A percentile compares a stretch with the other conserved stretches of the same genome.
Conservation (phyloP, 2,888 invertebrate species). For the Dysmachus trigonus region DNA sequence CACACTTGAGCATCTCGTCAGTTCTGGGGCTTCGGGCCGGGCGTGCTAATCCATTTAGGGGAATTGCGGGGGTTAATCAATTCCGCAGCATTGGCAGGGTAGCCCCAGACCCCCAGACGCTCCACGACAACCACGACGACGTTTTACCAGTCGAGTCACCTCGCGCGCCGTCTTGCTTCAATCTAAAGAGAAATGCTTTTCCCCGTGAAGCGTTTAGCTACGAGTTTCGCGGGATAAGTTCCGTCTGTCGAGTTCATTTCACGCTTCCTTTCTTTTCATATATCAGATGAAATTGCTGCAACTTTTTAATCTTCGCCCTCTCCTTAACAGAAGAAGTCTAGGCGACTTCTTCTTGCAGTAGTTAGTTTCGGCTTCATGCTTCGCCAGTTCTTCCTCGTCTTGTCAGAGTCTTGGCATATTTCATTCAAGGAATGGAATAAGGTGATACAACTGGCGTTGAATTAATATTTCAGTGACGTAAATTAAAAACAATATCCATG, state of each 20-base stretch:
- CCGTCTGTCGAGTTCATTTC: conserved; percentile 20
- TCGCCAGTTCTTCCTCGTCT: neutral
- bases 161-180: neutral
- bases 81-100: neutral
- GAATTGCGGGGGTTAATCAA: conserved; percentile 21
- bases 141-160: neutral
- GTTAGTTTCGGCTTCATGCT: neutral
- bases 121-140: neutral
- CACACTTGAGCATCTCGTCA: neutral
- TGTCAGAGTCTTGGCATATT: neutral
- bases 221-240: neutral
- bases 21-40: neutral
- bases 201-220: neutral
- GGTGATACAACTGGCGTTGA: neutral
- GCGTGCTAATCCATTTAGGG: neutral
- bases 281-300: conserved; percentile 10
- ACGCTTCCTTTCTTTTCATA: conserved; percentile 7
- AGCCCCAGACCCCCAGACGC: neutral
- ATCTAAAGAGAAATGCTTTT: neutral
- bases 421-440: neutral
- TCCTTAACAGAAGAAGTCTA: neutral
- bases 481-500: neutral
- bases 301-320: conserved; percentile 3
- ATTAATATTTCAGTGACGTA: neutral
- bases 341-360: neutral